phyloP scores from a whole-genome alignment of 92 coral and sea anemone species.

The Micromussa lordhowensis region DNA sequence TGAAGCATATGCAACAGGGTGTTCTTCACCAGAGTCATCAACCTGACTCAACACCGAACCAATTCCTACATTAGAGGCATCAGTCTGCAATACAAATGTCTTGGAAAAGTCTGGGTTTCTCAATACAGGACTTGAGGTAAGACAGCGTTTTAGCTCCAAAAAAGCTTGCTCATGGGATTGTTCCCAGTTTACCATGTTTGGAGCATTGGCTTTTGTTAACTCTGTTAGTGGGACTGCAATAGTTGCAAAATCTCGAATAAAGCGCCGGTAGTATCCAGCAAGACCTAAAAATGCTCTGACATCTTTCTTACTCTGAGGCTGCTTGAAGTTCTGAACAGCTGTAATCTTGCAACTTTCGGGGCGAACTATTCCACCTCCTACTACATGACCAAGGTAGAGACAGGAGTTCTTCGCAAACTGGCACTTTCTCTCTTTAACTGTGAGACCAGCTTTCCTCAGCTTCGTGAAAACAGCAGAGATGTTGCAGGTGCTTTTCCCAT shows the following conservation, averaged over 20 bases:
- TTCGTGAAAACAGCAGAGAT: conserved; percentile 33
- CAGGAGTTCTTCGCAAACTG: conserved; percentile 28
- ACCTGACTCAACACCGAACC: conserved; percentile 53
- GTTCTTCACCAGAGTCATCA: conserved; percentile 35
- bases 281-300: conserved; percentile 57
- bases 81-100: conserved; percentile 56
- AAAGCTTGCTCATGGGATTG: conserved; percentile 34
- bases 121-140: conserved; percentile 50
- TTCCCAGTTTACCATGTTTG: conserved; percentile 28
- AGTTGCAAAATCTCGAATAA: conserved; percentile 43
- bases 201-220: conserved; percentile 30
- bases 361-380: conserved; percentile 41
- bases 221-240: conserved; percentile 39
- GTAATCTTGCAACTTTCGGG: conserved; percentile 43
- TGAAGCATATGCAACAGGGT: conserved; percentile 46
- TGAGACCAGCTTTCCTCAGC: conserved; percentile 14
- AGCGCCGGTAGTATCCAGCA: conserved; percentile 49
- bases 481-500: conserved; percentile 34
- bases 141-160: conserved; percentile 33
- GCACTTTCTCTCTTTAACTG: conserved; percentile 51
- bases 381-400: conserved; percentile 50
- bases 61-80: conserved; percentile 55
- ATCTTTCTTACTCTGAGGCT: conserved; percentile 43
- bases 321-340: conserved; percentile 50
- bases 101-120: conserved; percentile 37